phyloP scores from a whole-genome alignment of 1,140 invertebrate genomes.

The Heterodera schachtii region DNA sequence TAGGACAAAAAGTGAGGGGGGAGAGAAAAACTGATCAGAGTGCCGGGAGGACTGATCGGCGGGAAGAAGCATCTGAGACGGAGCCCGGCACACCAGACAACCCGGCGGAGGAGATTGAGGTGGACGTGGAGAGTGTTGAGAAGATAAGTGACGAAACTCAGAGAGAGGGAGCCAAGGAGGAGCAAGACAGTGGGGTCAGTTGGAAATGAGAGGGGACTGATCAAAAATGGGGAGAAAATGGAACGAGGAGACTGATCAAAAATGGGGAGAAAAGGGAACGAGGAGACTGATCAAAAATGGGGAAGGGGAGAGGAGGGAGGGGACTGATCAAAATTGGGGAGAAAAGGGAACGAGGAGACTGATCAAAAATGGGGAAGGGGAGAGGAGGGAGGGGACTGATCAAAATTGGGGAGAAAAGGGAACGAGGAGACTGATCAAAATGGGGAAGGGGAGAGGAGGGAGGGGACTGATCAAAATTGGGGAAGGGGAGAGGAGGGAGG shows the following conservation, averaged over 20 bases:
- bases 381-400: no score
- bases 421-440: neutral
- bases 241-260: neutral
- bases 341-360: no score
- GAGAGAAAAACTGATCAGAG: neutral
- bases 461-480: neutral
- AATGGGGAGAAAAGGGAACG: no score
- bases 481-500: no score
- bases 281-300: no score
- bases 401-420: neutral
- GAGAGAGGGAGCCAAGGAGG: neutral
- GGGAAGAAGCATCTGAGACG: neutral
- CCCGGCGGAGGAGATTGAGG: neutral
- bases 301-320: no score
- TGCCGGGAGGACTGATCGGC: neutral
- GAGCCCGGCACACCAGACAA: neutral
- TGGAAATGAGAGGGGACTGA: no score
- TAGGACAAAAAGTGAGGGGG: neutral
- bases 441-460: no score
- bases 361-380: no score
- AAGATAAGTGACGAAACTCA: neutral
- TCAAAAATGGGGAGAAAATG: neutral
- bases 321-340: no score
- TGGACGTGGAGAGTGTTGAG: constrained; percentile 9
- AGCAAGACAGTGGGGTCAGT: constrained; percentile 11